A percentile compares a stretch with the other conserved stretches of the same genome.
Conservation (phyloP, 2,113 vertebrate genomes). For the Mobula birostris region DNA sequence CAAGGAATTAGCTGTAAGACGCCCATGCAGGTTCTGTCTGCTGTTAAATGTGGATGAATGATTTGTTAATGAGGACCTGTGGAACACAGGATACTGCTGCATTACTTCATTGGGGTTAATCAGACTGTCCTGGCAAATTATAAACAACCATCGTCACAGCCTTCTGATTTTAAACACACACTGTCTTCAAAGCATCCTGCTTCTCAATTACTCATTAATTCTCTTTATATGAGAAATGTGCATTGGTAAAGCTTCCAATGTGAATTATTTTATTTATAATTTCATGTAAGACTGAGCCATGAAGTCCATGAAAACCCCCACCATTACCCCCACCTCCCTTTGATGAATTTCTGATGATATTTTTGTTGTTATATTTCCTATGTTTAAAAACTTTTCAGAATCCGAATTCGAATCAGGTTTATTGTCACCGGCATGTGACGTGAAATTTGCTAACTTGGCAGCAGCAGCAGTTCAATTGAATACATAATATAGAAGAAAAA, state of each 20-base stretch:
- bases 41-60: background rate
- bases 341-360: background rate
- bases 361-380: background rate
- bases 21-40: background rate
- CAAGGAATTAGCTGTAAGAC: background rate
- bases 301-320: background rate
- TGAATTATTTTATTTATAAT: background rate
- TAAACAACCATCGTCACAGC: background rate
- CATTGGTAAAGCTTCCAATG: background rate
- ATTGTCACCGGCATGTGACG: no score
- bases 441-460: no score
- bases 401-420: no score
- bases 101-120: background rate
- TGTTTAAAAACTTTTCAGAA: background rate
- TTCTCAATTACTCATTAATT: slow-evolving; percentile 33
- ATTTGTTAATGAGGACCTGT: slow-evolving; percentile 1
- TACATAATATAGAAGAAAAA: no score
- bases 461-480: no score
- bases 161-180: slow-evolving; percentile 10
- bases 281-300: background rate
- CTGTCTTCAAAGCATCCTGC: slow-evolving; percentile 14
- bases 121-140: slow-evolving; percentile 20
- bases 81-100: background rate
- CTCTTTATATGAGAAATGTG: background rate
- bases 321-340: background rate